These are phyloP conservation scores for Hypothenemus hampei DNA, from an alignment of 1,140 invertebrate species.

Conservation along the genomic window DNA sequence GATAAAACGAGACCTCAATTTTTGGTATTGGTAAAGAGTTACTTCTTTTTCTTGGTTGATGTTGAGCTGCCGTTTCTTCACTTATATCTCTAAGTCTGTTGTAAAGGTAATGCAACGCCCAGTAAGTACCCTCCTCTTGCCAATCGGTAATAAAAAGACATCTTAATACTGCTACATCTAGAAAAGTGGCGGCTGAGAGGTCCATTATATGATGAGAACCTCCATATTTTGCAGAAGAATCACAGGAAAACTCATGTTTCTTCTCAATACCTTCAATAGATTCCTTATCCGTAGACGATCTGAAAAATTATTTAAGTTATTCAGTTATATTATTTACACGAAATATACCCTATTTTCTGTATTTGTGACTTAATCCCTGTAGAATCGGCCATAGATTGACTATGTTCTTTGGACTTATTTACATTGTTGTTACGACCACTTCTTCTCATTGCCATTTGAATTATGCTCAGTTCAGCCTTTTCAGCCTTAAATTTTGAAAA, in stretches of 20 bases:
- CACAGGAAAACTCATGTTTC: constrained; percentile 3
- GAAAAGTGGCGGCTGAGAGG: constrained; percentile 83
- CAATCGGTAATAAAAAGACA: constrained; percentile 97
- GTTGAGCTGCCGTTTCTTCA: constrained; percentile 67
- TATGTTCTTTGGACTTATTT: constrained; percentile 30
- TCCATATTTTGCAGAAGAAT: constrained; percentile 32
- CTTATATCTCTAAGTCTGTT: constrained; percentile 79
- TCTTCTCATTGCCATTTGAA: constrained; percentile 54
- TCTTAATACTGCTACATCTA: constrained; percentile 92
- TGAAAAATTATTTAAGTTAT: constrained; percentile 22
- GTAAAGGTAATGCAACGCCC: constrained; percentile 92
- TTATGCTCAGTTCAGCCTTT: constrained; percentile 55
- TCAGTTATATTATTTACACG: constrained; percentile 3
- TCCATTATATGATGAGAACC: constrained; percentile 48
- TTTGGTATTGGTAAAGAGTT: constrained; percentile 92
- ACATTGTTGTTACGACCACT: constrained; percentile 46
- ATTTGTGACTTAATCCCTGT: constrained; percentile 49
- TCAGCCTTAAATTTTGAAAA: not conserved
- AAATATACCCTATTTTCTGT: constrained; percentile 54
- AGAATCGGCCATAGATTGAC: constrained; percentile 46
- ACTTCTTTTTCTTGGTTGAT: constrained; percentile 73
- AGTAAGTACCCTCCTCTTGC: constrained; percentile 96
- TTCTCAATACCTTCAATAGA: constrained; percentile 44
- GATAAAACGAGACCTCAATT: constrained; percentile 81
- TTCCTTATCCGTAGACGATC: constrained; percentile 52